A percentile compares a stretch with the other conserved stretches of the same genome.
phyloP scores from a whole-genome alignment of 2,113 vertebrate species.

The Oncorhynchus masou region DNA sequence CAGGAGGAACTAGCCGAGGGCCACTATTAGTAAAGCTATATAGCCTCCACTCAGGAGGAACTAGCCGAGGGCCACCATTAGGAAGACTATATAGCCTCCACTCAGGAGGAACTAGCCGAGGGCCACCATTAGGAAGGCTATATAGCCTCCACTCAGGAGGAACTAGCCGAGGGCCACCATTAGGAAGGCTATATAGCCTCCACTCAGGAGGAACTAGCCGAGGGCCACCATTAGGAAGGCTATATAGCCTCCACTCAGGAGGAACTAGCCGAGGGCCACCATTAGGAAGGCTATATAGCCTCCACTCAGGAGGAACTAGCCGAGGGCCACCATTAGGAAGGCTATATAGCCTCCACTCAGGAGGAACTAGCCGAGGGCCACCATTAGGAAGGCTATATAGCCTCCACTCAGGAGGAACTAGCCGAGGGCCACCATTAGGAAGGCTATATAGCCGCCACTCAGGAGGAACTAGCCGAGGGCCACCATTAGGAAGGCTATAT shows the following conservation, averaged over 20 bases:
- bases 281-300: slow-evolving; percentile 16
- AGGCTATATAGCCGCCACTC: background rate
- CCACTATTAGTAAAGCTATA: slow-evolving; percentile 14
- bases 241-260: background rate
- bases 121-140: no score
- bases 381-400: slow-evolving; percentile 16
- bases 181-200: background rate
- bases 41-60: background rate
- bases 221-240: no score
- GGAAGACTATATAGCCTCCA: background rate
- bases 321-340: background rate
- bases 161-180: background rate
- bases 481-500: slow-evolving; percentile 18
- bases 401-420: background rate
- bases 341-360: background rate
- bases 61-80: background rate
- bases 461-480: background rate
- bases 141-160: background rate
- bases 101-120: background rate
- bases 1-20: slow-evolving; percentile 2
- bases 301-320: background rate
- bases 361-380: slow-evolving; percentile 2
- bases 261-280: slow-evolving; percentile 6
- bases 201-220: background rate
- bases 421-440: background rate